These are phyloP conservation scores for Ceyx margarethae DNA, from an alignment of 2,113 vertebrate species.

Conservation along the genomic window DNA sequence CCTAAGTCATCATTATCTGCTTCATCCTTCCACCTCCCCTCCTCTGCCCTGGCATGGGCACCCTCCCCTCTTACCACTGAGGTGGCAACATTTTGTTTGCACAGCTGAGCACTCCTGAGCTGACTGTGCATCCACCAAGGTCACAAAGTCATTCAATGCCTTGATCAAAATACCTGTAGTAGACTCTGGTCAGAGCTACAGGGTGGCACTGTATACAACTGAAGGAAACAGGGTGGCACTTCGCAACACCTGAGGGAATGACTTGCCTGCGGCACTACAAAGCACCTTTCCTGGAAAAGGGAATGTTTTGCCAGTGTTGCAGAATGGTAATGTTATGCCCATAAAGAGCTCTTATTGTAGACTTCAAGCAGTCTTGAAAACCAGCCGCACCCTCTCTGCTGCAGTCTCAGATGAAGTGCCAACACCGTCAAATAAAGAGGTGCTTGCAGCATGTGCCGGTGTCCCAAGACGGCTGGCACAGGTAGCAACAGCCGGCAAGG, in stretches of 20 bases:
- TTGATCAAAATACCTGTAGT: neutral
- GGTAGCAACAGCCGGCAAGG: neutral
- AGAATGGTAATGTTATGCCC: neutral
- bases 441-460: neutral
- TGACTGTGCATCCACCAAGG: neutral
- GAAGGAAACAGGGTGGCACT: too few relatives aligned
- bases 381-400: neutral
- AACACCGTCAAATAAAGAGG: neutral
- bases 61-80: slow-evolving; percentile 25
- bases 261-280: neutral
- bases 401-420: neutral
- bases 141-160: neutral
- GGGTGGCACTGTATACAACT: too few relatives aligned
- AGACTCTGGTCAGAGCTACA: neutral
- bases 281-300: slow-evolving; percentile 18
- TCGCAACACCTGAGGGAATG: neutral
- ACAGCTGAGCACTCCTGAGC: neutral
- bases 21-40: neutral
- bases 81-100: slow-evolving; percentile 13
- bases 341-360: neutral
- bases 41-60: slow-evolving; percentile 20
- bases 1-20: neutral
- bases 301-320: neutral
- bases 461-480: neutral
- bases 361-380: neutral